Evolutionary conservation across 2,797 vertebrate species (phyloP).

Genomic region (Anguilla megastoma): DNA sequence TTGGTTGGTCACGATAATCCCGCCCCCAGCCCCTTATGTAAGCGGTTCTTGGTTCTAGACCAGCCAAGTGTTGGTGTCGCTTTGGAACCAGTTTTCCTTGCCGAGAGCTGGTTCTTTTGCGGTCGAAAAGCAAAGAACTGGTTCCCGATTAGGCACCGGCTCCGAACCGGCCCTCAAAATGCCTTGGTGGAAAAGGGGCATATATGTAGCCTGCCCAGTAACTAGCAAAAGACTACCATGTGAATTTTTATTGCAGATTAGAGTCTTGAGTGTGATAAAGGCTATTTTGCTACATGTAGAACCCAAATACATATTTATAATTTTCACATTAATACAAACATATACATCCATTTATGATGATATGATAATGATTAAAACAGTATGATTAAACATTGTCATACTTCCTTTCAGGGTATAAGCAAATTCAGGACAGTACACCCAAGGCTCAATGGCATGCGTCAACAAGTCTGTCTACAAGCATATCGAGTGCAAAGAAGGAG

Average conservation of each 20-base stretch:
- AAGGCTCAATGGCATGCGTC: slow-evolving; percentile 74
- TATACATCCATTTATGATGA: neutral
- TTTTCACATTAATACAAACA: neutral
- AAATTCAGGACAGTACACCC: slow-evolving; percentile 71
- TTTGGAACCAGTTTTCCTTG: no score
- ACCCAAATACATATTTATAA: neutral
- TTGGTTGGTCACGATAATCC: no score
- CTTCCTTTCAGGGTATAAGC: slow-evolving; percentile 89
- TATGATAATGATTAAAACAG: slow-evolving; percentile 44
- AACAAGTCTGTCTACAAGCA: slow-evolving; percentile 72
- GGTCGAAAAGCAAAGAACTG: no score
- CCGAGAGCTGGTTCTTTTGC: no score
- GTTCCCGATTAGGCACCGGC: no score
- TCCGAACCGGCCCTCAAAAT: no score
- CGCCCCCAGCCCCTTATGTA: no score
- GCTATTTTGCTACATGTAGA: neutral
- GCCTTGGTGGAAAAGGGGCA: no score
- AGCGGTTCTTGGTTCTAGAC: no score
- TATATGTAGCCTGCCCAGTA: neutral
- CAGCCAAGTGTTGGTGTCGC: no score
- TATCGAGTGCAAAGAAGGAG: slow-evolving; percentile 75
- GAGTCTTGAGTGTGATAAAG: neutral
- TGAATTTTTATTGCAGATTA: neutral
- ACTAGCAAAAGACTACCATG: neutral
- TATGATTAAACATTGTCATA: slow-evolving; percentile 75